Conservation (phyloP, 2,888 invertebrate species). For the Harpalus rufipes region DNA sequence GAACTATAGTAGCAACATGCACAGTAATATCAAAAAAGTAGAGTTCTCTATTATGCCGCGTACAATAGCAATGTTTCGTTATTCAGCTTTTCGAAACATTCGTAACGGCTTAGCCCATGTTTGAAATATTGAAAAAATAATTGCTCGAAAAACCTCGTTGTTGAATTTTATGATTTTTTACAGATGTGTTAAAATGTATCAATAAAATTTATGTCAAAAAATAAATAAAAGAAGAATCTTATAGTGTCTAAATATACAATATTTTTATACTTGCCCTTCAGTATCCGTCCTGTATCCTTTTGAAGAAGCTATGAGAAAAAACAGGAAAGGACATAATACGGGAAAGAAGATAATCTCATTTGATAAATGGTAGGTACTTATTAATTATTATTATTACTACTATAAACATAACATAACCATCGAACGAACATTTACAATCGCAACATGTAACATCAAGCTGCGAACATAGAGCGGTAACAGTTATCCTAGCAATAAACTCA, state of each 20-base stretch:
- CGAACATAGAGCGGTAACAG: constrained; percentile 55
- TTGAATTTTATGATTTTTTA: too few relatives aligned
- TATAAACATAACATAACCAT: constrained; percentile 65
- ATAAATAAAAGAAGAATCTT: background rate
- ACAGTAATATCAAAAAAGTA: too few relatives aligned
- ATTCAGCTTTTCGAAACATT: too few relatives aligned
- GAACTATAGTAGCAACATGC: too few relatives aligned
- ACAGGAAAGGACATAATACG: background rate
- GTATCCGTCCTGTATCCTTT: background rate
- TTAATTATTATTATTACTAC: constrained; percentile 61
- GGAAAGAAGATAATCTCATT: background rate
- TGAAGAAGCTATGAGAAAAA: background rate
- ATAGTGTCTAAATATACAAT: background rate
- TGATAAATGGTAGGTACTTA: constrained; percentile 63
- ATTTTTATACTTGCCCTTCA: background rate
- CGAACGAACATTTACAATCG: constrained; percentile 62
- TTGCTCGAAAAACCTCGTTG: too few relatives aligned
- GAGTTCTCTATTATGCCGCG: too few relatives aligned
- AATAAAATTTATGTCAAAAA: too few relatives aligned
- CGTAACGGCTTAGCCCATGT: too few relatives aligned
- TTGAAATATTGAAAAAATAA: too few relatives aligned
- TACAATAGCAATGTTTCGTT: too few relatives aligned
- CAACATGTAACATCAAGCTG: constrained; percentile 60
- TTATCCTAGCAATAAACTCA: constrained; percentile 27
- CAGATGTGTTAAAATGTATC: too few relatives aligned